Evolutionary conservation across 2,797 vertebrate species (phyloP), one percentile per base, ranked within the genome.

Genomic region (Sphaeramia orbicularis): DNA sequence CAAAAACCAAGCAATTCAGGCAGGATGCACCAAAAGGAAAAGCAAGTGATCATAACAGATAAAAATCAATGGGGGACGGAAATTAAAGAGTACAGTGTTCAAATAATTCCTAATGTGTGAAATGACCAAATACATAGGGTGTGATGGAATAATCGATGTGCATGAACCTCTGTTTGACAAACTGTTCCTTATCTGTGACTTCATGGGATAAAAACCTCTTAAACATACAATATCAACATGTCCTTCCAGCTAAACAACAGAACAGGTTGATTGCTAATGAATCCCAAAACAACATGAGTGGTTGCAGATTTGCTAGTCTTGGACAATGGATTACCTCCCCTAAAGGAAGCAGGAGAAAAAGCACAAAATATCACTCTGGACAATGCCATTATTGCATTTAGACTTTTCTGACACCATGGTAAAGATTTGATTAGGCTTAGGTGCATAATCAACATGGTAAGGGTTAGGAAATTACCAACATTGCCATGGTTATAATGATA

Each of bases 31-130:
- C 45, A 48, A 65, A 61, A 7, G 35, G 49, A 49, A 71, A 55
- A 53, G 40, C 54, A 50, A 27, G 43, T 36, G 60, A 73, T 68
- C 63, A 76, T 24, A 55, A 49, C 41, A 63, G 45, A n/a, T 30
- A 47, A 51, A 80, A 87, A 87, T 86, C 78, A 67, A 87, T 78
- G 70, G 27, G 57, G 27, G 75, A 5, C 15, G 15, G 67, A 77
- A 78, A 76, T 84, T 66, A 85, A 82, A 84, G 53, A 65, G 54
- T 37, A 45, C 61, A 64, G 67, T 59, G 55, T 68, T 83, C 50
- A 56, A 74, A 77, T 79, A 36, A 65, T 67, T 64, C 73, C 63
- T 71, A 73, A 77, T 58, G 78, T 80, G 79, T 70, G 61, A 83
- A 74, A 69, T 57, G 60, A 72, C 55, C 38, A 55, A 60, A 52